Conservation (phyloP, 1,140 invertebrate species). For the Leptinotarsa defecta region DNA sequence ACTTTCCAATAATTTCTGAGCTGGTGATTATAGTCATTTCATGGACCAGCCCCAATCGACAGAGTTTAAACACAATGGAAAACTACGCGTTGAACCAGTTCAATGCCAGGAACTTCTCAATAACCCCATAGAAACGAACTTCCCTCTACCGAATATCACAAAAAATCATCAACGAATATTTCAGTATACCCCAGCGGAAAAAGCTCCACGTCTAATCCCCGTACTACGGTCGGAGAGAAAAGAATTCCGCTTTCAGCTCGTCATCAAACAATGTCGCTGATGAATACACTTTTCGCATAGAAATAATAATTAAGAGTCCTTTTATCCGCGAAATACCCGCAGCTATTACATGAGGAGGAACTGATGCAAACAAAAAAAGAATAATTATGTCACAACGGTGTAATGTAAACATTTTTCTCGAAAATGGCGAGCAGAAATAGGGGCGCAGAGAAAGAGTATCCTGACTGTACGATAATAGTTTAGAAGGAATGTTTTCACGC, state of each 20-base stretch:
- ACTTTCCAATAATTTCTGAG: too few species aligned
- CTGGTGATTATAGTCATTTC: too few species aligned
- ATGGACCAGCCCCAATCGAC: too few species aligned
- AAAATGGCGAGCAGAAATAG: neutral
- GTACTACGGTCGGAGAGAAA: neutral
- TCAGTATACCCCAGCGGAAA: neutral
- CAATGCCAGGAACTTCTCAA: too few species aligned
- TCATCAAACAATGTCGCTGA: constrained; percentile 2
- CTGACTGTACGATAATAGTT: too few species aligned
- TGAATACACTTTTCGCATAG: constrained; percentile 5
- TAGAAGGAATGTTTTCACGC: too few species aligned
- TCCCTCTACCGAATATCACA: neutral
- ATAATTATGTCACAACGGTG: neutral
- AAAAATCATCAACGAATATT: neutral
- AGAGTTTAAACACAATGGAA: too few species aligned
- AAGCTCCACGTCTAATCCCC: neutral
- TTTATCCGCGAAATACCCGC: neutral
- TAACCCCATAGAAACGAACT: too few species aligned
- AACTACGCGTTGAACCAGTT: too few species aligned
- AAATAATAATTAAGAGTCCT: constrained; percentile 2
- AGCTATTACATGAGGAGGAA: constrained; percentile 2
- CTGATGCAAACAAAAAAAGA: neutral
- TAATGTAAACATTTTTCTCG: neutral
- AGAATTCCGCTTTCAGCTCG: constrained; percentile 1
- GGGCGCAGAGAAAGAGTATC: too few species aligned